Conservation (phyloP, 2,113 vertebrate species). For the Daubentonia madagascariensis region DNA sequence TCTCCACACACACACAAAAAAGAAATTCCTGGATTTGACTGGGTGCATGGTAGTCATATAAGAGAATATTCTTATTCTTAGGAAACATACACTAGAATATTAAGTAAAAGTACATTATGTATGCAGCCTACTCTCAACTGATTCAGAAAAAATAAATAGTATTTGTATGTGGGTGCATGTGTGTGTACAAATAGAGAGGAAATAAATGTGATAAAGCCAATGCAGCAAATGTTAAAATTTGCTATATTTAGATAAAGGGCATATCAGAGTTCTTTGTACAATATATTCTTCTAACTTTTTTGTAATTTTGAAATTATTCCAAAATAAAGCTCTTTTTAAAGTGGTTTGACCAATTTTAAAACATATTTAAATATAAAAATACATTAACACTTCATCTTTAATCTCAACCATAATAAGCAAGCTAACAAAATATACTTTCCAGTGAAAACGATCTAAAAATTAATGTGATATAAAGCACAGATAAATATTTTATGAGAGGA, state of each 20-base stretch:
- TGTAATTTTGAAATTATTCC: slow-evolving; percentile 39
- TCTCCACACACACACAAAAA: background rate
- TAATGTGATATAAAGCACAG: slow-evolving; percentile 38
- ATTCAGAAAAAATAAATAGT: background rate
- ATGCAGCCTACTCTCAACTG: background rate
- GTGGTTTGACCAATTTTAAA: slow-evolving; percentile 22
- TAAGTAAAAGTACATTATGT: background rate
- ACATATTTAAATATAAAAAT: slow-evolving; percentile 36
- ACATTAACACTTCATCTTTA: slow-evolving; percentile 25
- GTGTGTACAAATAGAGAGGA: background rate
- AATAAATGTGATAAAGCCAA: background rate
- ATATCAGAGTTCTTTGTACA: background rate
- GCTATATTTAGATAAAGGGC: background rate
- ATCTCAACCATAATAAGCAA: slow-evolving; percentile 62
- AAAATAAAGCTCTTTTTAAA: slow-evolving; percentile 39
- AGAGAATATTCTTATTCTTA: background rate
- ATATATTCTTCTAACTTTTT: background rate
- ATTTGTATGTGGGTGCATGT: background rate
- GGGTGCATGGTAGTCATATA: no score
- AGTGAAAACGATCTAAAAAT: slow-evolving; percentile 26
- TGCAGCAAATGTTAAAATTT: background rate
- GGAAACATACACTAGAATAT: background rate
- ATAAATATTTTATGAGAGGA: slow-evolving; percentile 63
- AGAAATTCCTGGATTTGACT: no score
- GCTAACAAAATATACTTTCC: slow-evolving; percentile 56